Conservation (phyloP, 2,113 vertebrate species). For the Poecile atricapillus region DNA sequence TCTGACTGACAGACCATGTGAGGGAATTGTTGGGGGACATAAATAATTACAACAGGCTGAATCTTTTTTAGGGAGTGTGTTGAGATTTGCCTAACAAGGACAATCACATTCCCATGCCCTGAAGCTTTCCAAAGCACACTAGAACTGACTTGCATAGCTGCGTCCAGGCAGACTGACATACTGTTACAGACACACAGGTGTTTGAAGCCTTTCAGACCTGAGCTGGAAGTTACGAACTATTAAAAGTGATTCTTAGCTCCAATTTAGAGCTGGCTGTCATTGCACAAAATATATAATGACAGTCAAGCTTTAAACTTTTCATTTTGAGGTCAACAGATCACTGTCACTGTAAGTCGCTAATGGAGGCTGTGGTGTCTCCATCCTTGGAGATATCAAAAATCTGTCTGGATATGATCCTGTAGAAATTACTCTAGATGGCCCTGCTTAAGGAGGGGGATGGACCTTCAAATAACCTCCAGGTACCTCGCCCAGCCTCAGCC, state of each 20-base stretch:
- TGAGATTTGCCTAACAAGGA: not conserved
- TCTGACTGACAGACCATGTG: not conserved
- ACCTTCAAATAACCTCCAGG: not conserved
- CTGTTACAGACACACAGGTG: not conserved
- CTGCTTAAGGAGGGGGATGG: not conserved
- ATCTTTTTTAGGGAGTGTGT: not conserved
- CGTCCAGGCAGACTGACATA: not conserved
- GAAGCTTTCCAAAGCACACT: not conserved
- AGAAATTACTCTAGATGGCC: not conserved
- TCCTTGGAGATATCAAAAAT: not conserved
- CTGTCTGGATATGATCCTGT: not conserved
- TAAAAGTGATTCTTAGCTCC: not conserved
- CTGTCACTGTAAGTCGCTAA: not conserved
- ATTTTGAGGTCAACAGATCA: not conserved
- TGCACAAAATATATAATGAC: not conserved
- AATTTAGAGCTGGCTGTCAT: not conserved
- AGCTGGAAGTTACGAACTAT: not conserved
- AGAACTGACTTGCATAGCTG: not conserved
- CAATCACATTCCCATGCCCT: not conserved
- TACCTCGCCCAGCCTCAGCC: not conserved
- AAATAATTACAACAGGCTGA: not conserved
- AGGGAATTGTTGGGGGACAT: not conserved
- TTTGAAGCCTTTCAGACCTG: not conserved
- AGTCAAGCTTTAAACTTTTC: not conserved
- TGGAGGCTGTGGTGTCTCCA: not conserved